Conservation (phyloP, 1,140 invertebrate genomes). For the Episyrphus balteatus region DNA sequence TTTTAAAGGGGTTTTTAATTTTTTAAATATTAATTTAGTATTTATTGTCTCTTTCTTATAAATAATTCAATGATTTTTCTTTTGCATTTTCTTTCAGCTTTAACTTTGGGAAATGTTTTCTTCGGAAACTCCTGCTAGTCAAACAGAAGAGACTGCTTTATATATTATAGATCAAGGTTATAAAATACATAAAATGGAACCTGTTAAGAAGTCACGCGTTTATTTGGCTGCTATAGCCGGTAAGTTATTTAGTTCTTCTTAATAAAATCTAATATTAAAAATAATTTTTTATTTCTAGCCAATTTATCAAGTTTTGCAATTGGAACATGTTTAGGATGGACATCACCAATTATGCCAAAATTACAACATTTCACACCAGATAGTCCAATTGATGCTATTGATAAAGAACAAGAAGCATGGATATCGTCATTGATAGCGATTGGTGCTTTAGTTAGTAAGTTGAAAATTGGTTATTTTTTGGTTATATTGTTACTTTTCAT, state of each 20-base stretch:
- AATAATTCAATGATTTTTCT: no score
- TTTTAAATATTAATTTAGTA: no score
- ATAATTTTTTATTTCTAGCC: slow-evolving; percentile 36
- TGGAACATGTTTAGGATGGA: slow-evolving; percentile 64
- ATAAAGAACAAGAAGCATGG: slow-evolving; percentile 55
- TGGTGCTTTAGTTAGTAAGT: slow-evolving; percentile 60
- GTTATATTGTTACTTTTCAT: no score
- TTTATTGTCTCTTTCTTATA: no score
- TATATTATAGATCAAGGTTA: no score
- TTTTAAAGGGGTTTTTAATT: no score
- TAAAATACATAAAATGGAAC: slow-evolving; percentile 40
- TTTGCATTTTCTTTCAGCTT: no score
- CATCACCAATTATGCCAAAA: slow-evolving; percentile 55
- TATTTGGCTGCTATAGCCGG: slow-evolving; percentile 48
- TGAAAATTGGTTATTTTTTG: slow-evolving; percentile 4
- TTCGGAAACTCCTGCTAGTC: no score
- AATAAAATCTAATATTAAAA: no score
- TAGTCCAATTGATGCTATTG: slow-evolving; percentile 38
- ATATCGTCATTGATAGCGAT: slow-evolving; percentile 70
- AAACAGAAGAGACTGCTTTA: no score
- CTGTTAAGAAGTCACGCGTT: slow-evolving; percentile 46
- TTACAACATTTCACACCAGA: slow-evolving; percentile 36
- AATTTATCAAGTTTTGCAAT: slow-evolving; percentile 53
- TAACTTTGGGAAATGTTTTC: no score
- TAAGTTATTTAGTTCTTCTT: slow-evolving; percentile 33